Evolutionary conservation across 2,113 vertebrate species (phyloP), one percentile per base, ranked within the genome.

Genomic region (Vicugna pacos): DNA sequence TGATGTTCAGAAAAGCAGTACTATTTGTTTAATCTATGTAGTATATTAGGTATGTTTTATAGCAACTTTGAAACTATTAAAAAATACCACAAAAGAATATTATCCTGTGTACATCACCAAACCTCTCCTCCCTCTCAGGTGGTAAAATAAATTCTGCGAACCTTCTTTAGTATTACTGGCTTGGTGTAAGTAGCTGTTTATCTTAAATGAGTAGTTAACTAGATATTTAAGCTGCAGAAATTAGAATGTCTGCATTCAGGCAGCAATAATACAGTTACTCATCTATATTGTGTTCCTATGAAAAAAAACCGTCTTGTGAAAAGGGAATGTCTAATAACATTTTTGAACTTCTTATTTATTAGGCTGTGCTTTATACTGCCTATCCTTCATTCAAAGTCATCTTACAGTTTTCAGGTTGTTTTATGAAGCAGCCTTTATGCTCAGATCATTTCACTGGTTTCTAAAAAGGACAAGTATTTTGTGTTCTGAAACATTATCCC

Each of bases 371-470:
- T 98, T 94, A 48, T 0, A 0, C 95, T 98, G 89, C n/a, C 65
- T 96, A 4, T 87, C 77, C 28, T 91, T 98, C 46, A 76, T 65
- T 96, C 85, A 73, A 32, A 97, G 87, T 89, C 80, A 77, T 69
- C 77, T 95, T 93, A 82, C 56, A 96, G 96, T 97, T 85, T 48
- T 89, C 70, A 89, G n/a, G 79, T 96, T 96, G 70, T 96, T 98
- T 98, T 94, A 48, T 8, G 46, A 87, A 95, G 64, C 13, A 91
- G 19, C 30, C 19, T 82, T 32, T 84, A 85, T 96, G 79, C 80
- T 97, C 91, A 89, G 95, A 95, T 97, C 38, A 93, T 95, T 96
- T 91, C 79, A 95, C 70, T 94, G 98, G 92, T 97, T 98, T 93
- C 46, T 83, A 24, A 89, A 91, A 93, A 80, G 38, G 67, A 67